These are phyloP conservation scores for Leptinotarsa defecta DNA, from an alignment of 1,140 invertebrate genomes.

Conservation along the genomic window DNA sequence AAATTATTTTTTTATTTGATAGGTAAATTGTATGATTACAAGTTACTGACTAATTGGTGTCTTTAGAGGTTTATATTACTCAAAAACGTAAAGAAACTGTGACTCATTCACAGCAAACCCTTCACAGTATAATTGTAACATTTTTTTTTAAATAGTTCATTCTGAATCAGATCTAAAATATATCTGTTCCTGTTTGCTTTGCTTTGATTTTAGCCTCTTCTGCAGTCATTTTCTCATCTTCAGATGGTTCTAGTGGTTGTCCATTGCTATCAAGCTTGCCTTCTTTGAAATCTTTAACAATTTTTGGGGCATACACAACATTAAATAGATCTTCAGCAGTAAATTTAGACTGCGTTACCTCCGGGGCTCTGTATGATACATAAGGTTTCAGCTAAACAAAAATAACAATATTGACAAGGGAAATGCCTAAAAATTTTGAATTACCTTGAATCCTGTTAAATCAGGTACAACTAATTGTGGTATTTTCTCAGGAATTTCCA, in stretches of 20 bases:
- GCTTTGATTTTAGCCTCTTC: constrained; percentile 72
- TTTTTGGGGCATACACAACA: constrained; percentile 80
- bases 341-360: constrained; percentile 78
- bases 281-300: constrained; percentile 75
- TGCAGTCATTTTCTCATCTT: constrained; percentile 71
- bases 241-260: constrained; percentile 70
- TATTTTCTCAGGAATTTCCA: constrained; percentile 83
- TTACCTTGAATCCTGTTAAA: constrained; percentile 72
- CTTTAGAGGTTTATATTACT: no score
- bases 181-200: constrained; percentile 76
- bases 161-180: constrained; percentile 61
- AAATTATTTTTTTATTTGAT: no score
- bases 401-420: background rate
- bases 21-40: no score
- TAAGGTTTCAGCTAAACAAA: constrained; percentile 82
- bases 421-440: constrained; percentile 10
- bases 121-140: no score
- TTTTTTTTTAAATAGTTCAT: no score
- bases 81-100: no score
- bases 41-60: no score
- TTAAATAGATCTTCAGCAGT: constrained; percentile 85
- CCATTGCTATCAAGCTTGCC: constrained; percentile 73
- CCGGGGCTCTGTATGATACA: constrained; percentile 81
- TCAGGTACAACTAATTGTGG: constrained; percentile 92
- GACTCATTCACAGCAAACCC: no score